Evolutionary conservation across 2,113 vertebrate genomes (phyloP).

Genomic region (Bothrops jararaca): DNA sequence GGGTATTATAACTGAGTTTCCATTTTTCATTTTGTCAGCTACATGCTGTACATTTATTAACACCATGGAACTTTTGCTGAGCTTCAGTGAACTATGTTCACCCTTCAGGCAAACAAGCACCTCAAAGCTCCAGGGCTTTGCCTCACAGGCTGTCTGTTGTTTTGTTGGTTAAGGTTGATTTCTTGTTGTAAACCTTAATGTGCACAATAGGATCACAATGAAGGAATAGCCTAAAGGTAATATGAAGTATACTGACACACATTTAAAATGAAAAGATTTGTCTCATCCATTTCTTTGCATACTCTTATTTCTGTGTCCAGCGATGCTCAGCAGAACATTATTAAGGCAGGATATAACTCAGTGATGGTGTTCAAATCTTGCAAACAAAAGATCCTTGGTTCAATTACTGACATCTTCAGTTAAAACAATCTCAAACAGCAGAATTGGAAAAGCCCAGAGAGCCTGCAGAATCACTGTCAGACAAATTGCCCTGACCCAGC

Average conservation of each 20-base stretch:
- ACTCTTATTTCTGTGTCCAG: not conserved
- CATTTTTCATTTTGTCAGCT: constrained; percentile 48
- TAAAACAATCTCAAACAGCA: not conserved
- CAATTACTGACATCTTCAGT: not conserved
- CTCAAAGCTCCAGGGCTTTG: constrained; percentile 49
- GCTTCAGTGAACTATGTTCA: constrained; percentile 48
- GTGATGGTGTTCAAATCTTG: not conserved
- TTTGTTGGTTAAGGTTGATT: constrained; percentile 45
- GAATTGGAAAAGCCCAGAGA: not conserved
- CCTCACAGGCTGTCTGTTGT: constrained; percentile 43
- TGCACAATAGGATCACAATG: constrained; percentile 21
- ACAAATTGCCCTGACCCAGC: not conserved
- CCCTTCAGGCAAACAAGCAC: constrained; percentile 54
- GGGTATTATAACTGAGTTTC: constrained; percentile 49
- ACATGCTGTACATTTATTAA: constrained; percentile 56
- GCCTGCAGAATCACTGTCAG: not conserved
- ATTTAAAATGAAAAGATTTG: no score
- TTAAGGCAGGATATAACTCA: not conserved
- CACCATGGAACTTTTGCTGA: constrained; percentile 47
- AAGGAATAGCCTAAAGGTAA: constrained; percentile 42
- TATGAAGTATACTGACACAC: constrained; percentile 41
- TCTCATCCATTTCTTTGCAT: constrained; percentile 9
- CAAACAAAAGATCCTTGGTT: not conserved
- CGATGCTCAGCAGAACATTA: constrained; percentile 21
- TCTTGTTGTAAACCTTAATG: constrained; percentile 50